Conservation (phyloP, 2,888 invertebrate species). For the Drosophila siamana region DNA sequence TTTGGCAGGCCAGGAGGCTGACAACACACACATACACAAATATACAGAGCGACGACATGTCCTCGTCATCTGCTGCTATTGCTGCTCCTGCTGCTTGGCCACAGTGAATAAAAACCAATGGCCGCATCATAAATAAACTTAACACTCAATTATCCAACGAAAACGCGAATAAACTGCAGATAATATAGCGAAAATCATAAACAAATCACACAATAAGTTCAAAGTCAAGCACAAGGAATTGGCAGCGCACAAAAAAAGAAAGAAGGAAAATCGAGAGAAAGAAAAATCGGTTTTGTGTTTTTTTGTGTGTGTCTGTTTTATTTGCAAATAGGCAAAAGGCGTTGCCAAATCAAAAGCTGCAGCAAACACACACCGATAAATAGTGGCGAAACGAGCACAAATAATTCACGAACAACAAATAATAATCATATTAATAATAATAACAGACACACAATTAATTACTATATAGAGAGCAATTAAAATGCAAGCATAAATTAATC, state of each 20-base stretch:
- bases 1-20: constrained; percentile 57
- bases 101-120: constrained; percentile 45
- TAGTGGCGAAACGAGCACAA: background rate
- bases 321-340: constrained; percentile 54
- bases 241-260: constrained; percentile 12
- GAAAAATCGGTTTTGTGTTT: constrained; percentile 15
- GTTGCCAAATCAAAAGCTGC: constrained; percentile 66
- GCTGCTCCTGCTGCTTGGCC: constrained; percentile 34
- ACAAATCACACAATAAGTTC: constrained; percentile 15
- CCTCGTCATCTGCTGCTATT: constrained; percentile 59
- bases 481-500: constrained; percentile 45
- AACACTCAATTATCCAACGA: constrained; percentile 9
- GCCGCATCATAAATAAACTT: constrained; percentile 23
- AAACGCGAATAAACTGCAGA: background rate
- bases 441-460: constrained; percentile 29
- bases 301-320: constrained; percentile 21
- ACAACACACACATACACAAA: constrained; percentile 55
- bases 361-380: background rate
- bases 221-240: constrained; percentile 51
- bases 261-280: constrained; percentile 11
- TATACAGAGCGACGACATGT: constrained; percentile 57
- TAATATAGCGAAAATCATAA: background rate
- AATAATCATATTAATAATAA: constrained; percentile 13
- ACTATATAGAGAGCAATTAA: constrained; percentile 14
- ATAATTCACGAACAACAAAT: constrained; percentile 10